Evolutionary conservation across 1,140 invertebrate species (phyloP).

Genomic region (Drosophila nikananu): DNA sequence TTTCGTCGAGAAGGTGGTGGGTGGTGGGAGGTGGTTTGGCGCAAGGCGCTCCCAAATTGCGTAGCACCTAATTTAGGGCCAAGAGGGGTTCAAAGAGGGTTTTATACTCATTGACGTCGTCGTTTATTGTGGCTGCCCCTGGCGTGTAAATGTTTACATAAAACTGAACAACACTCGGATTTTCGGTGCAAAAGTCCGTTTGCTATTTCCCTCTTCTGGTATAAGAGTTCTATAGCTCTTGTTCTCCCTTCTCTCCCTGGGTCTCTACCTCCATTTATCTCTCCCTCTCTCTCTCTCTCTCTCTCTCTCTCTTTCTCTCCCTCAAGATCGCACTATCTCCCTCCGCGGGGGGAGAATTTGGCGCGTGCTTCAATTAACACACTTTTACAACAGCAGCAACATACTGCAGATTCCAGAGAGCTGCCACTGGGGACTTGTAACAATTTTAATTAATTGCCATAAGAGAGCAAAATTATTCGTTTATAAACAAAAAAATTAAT

Average conservation of each 20-base stretch:
- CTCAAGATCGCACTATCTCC: constrained; percentile 18
- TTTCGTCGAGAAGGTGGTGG: background rate
- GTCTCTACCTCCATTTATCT: background rate
- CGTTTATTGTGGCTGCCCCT: constrained; percentile 26
- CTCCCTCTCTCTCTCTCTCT: background rate
- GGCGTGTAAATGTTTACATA: constrained; percentile 78
- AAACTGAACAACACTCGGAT: constrained; percentile 68
- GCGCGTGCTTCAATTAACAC: constrained; percentile 80
- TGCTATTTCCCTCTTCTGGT: constrained; percentile 34
- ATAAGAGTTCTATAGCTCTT: constrained; percentile 25
- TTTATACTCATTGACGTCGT: constrained; percentile 51
- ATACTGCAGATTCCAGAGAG: constrained; percentile 24
- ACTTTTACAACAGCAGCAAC: constrained; percentile 51
- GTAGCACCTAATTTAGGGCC: constrained; percentile 16
- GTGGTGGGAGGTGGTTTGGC: background rate
- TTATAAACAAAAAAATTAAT: background rate
- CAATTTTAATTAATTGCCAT: constrained; percentile 1
- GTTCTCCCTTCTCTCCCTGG: background rate
- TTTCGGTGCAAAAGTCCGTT: constrained; percentile 61
- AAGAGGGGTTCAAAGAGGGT: constrained; percentile 7
- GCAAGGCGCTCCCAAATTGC: constrained; percentile 28
- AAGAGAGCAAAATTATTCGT: background rate
- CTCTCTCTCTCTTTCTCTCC: background rate
- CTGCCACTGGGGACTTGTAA: constrained; percentile 13
- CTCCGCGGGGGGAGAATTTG: constrained; percentile 14